A percentile compares a stretch with the other conserved stretches of the same genome.
These are phyloP conservation scores for Magallana angulata DNA, from an alignment of 1,140 invertebrate species.

Conservation along the genomic window DNA sequence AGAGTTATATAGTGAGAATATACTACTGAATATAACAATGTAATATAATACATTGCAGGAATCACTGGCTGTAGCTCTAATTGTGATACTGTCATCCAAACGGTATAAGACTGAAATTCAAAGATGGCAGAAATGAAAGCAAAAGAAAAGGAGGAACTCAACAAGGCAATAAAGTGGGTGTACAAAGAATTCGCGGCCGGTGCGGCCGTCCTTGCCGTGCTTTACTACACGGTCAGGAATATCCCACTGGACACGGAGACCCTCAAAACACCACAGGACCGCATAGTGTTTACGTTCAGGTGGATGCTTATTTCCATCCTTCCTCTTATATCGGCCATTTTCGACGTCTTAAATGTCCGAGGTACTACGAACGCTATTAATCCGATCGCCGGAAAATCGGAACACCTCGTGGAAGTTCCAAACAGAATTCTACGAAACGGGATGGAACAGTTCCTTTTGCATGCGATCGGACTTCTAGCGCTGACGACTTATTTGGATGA, in stretches of 20 bases:
- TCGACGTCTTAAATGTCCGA: not conserved
- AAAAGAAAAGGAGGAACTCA: not conserved
- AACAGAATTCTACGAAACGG: conserved; percentile 44
- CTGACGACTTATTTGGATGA: conserved; percentile 31
- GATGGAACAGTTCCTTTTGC: conserved; percentile 47
- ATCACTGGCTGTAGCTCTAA: too few relatives aligned
- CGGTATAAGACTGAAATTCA: too few relatives aligned
- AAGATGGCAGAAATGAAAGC: not conserved
- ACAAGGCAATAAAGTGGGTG: not conserved
- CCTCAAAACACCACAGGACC: conserved; percentile 4
- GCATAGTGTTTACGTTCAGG: not conserved
- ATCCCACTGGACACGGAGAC: not conserved
- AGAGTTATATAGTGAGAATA: too few relatives aligned
- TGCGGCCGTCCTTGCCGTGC: not conserved
- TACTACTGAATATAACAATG: too few relatives aligned
- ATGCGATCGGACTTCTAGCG: conserved; percentile 13
- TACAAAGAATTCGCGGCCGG: not conserved
- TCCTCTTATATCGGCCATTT: not conserved
- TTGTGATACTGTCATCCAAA: too few relatives aligned
- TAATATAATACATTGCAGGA: too few relatives aligned
- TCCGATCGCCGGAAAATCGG: conserved; percentile 11
- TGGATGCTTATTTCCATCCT: conserved; percentile 10
- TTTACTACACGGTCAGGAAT: not conserved
- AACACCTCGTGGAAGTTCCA: conserved; percentile 48
- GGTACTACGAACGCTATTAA: conserved; percentile 26